Base-by-base conservation (phyloP, 2,797 vertebrate genomes). In the Gallirallus australis region DNA sequence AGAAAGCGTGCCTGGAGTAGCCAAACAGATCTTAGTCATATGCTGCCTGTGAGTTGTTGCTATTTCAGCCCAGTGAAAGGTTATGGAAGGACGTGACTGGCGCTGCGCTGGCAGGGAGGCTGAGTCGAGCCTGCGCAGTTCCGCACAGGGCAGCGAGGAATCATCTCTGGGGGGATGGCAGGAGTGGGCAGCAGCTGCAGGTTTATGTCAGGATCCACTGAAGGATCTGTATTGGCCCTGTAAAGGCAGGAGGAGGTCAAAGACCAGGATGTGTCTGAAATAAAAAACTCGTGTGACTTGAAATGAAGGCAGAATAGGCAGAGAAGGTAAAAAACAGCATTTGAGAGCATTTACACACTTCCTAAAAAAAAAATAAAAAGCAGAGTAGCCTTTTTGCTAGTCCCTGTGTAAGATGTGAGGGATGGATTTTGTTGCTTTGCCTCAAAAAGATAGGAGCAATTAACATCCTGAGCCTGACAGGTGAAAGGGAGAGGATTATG, bases 31-130 rank as follows among this genome's bases (percentile, higher is more conserved):
- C 15, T 12, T 6, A 35, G 39, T 48, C 5, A 1, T 69, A 9
- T 9, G 30, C n/a, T 76, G 54, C 48, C 56, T 50, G 42, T 28
- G 48, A 37, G 33, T 12, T 63, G 54, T 24, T 82, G 56, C 15
- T 33, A 6, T 23, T 78, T 59, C 27, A 33, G 56, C 18, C 33
- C 33, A 33, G 7, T 20, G 4, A 33, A 63, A 52, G 17, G 5
- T 40, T 15, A 31, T 40, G 70, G 20, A 40, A 23, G 45, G n/a
- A 35, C 0, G 6, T 1, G 5, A 11, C n/a, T n/a, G 7, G 0
- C 20, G 27, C 66, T 68, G 23, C 24, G 50, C 33, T 39, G 63
- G 69, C 54, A 35, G 61, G 35, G 54, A 14, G 33, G 47, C n/a
- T 27, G n/a, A 27, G 45, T 53, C 5, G 18, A 12, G 21, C 16